These are phyloP conservation scores for Vanessa atalanta DNA, from an alignment of 1,140 invertebrate species.

Conservation along the genomic window DNA sequence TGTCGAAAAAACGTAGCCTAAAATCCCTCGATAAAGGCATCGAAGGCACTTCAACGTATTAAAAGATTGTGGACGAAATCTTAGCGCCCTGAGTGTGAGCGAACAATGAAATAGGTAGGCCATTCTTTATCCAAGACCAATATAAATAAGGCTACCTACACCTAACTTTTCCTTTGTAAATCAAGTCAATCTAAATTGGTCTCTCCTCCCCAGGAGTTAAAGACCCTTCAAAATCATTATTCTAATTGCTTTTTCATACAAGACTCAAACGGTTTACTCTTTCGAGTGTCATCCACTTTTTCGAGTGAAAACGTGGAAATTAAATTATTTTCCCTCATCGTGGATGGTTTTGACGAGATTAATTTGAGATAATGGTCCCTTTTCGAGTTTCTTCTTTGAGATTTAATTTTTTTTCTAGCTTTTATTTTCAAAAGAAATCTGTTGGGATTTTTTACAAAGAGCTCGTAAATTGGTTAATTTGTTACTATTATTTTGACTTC, in stretches of 20 bases:
- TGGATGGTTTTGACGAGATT: conserved; percentile 64
- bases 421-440: conserved; percentile 8
- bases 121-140: conserved; percentile 42
- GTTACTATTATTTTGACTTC: neutral
- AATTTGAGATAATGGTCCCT: conserved; percentile 59
- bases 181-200: conserved; percentile 38
- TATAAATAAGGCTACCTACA: conserved; percentile 28
- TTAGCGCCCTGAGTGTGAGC: conserved; percentile 54
- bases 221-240: conserved; percentile 73
- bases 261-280: conserved; percentile 67
- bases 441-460: conserved; percentile 6
- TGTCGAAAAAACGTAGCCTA: conserved; percentile 61
- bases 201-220: conserved; percentile 37
- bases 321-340: conserved; percentile 66
- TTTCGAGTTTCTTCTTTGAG: conserved; percentile 26
- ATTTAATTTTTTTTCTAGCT: conserved; percentile 3
- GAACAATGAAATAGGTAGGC: conserved; percentile 44
- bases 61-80: conserved; percentile 67
- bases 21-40: conserved; percentile 38
- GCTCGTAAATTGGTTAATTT: conserved; percentile 10
- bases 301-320: conserved; percentile 68
- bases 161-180: conserved; percentile 3
- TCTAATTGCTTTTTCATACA: conserved; percentile 78
- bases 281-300: conserved; percentile 64
- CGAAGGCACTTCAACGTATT: conserved; percentile 64